phyloP scores from a whole-genome alignment of 2,797 vertebrate genomes.

The Crocodylus rhombifer region DNA sequence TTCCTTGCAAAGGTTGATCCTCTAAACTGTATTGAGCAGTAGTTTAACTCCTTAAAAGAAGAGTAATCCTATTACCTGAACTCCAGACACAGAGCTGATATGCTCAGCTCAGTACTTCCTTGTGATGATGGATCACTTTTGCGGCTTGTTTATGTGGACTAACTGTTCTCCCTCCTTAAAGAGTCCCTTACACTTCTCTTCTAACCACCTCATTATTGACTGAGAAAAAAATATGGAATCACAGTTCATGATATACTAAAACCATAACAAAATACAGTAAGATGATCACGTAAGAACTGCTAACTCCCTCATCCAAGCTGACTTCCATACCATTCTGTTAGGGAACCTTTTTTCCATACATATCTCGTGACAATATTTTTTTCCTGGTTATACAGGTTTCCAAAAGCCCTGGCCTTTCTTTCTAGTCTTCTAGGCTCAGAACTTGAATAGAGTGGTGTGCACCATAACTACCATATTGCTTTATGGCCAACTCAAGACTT shows the following conservation, averaged over 20 bases:
- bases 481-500: background rate
- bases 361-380: background rate
- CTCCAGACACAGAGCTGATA: background rate
- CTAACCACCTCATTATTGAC: background rate
- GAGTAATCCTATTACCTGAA: background rate
- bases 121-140: rapidly evolving
- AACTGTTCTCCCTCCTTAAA: background rate
- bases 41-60: background rate
- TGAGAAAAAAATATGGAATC: rapidly evolving
- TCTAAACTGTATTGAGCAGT: rapidly evolving
- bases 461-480: background rate
- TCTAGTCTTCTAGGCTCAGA: background rate
- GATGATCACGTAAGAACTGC: background rate
- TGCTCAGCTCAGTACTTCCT: background rate
- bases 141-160: background rate
- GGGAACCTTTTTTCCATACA: background rate
- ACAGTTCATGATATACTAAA: background rate
- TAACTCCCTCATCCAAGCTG: background rate
- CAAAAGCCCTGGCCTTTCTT: background rate
- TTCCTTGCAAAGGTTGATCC: background rate
- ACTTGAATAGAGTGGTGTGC: rapidly evolving
- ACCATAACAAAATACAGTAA: background rate
- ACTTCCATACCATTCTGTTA: rapidly evolving
- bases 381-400: background rate
- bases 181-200: background rate